A percentile compares a stretch with the other conserved stretches of the same genome.
phyloP scores from a whole-genome alignment of 30 jellyfish, hydroid and myxozoan genomes.

The Chironex yamaguchii region DNA sequence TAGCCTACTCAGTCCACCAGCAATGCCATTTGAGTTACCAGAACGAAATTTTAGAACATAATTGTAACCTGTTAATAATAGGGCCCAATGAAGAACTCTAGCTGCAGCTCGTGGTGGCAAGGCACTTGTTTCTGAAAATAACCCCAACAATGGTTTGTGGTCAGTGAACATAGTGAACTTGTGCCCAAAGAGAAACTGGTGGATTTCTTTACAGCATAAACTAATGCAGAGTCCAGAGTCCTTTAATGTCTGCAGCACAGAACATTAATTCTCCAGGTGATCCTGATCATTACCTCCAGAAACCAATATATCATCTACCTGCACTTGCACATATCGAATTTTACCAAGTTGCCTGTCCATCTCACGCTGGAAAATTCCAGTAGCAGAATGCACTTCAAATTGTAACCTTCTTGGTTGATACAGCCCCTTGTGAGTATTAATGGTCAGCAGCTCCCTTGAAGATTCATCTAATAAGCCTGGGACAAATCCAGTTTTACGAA shows the following conservation, averaged over 20 bases:
- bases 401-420: slow-evolving; percentile 25
- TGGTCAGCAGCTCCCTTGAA: slow-evolving; percentile 16
- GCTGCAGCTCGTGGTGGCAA: slow-evolving; percentile 67
- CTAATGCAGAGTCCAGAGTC: slow-evolving; percentile 28
- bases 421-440: slow-evolving; percentile 76
- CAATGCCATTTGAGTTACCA: slow-evolving; percentile 38
- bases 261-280: not conserved
- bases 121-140: slow-evolving; percentile 15
- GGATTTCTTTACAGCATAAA: slow-evolving; percentile 60
- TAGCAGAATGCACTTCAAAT: slow-evolving; percentile 65
- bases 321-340: not conserved
- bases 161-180: slow-evolving; percentile 61
- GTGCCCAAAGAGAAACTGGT: slow-evolving; percentile 66
- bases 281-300: not conserved
- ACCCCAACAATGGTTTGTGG: slow-evolving; percentile 65
- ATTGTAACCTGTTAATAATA: slow-evolving; percentile 31
- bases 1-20: slow-evolving; percentile 55
- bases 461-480: slow-evolving; percentile 70
- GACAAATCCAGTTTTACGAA: slow-evolving; percentile 67
- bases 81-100: slow-evolving; percentile 66
- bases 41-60: slow-evolving; percentile 13
- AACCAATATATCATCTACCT: slow-evolving; percentile 59
- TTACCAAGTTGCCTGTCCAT: slow-evolving; percentile 36
- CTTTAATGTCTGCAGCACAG: not conserved
- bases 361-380: slow-evolving; percentile 57